Evolutionary conservation across 1,140 invertebrate genomes (phyloP), one percentile per base, ranked within the genome.

Genomic region (Trichonephila inaurata): DNA sequence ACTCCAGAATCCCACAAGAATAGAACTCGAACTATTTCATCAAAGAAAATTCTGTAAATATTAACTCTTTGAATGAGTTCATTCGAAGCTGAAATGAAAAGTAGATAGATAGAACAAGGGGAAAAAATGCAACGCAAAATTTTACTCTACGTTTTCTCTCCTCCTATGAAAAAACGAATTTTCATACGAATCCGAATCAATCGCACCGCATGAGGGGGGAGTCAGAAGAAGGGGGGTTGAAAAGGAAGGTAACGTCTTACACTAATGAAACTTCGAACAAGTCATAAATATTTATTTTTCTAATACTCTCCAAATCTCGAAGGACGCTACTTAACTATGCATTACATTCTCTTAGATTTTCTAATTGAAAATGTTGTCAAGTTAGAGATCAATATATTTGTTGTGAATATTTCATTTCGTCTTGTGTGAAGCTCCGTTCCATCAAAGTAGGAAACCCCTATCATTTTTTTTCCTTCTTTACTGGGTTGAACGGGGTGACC

Each of bases 281-380:
- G 82, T 92, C 91, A 92, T 92, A 92, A 92, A 92, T 92, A 92
- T 92, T 92, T 92, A 92, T 92, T 87, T 92, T 92, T 92, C 91
- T 92, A 92, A 92, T 92, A 82, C 91, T 82, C 62, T 81, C 51
- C 61, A 87, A 92, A 92, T 92, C 91, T 87, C 91, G 40, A 40
- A 33, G 64, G 91, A 92, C 28, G 91, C 91, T 92, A 87, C 91
- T 92, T 92, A 92, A 83, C 91, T 92, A 92, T 92, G 91, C 91
- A 92, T 92, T 92, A 92, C 91, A 86, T 92, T 92, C 91, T 92
- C 91, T 87, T 72, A 92, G 91, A 64, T 77, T 61, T 24, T 92
- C 91, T 92, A 92, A 92, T 92, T 92, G 91, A 92, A 92, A 92
- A 92, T 92, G 83, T 92, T 92, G 91, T 92, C 91, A 91, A 85